Conservation (phyloP, 2,888 invertebrate genomes). For the Xylota segnis region DNA sequence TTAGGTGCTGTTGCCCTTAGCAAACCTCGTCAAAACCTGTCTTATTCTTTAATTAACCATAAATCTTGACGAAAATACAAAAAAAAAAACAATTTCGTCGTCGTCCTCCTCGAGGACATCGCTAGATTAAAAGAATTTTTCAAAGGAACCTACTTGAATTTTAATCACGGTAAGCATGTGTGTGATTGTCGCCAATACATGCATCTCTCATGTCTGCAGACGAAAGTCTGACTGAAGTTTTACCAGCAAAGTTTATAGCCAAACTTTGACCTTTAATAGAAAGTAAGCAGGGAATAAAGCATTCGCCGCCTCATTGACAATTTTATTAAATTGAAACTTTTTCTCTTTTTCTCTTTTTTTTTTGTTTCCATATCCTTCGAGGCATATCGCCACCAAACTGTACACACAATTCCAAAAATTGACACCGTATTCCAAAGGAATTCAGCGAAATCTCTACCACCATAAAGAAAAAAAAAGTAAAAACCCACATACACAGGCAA, state of each 20-base stretch:
- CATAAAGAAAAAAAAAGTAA: background rate
- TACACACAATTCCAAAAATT: background rate
- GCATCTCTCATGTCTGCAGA: slow-evolving; percentile 14
- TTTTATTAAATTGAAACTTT: slow-evolving; percentile 58
- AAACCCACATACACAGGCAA: background rate
- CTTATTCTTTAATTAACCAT: slow-evolving; percentile 6
- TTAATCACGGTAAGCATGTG: slow-evolving; percentile 38
- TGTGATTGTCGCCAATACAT: slow-evolving; percentile 14
- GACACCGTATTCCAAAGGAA: slow-evolving; percentile 26
- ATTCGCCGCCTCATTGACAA: slow-evolving; percentile 40
- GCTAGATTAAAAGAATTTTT: slow-evolving; percentile 8
- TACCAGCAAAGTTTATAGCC: background rate
- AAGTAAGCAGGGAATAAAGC: slow-evolving; percentile 11
- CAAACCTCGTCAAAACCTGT: slow-evolving; percentile 11
- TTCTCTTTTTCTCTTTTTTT: slow-evolving; percentile 9
- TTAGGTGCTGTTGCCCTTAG: slow-evolving; percentile 26
- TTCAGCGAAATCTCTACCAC: background rate
- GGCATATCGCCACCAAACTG: background rate
- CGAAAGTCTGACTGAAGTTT: slow-evolving; percentile 1
- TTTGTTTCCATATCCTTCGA: background rate
- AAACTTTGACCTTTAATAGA: slow-evolving; percentile 26
- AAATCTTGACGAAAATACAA: background rate
- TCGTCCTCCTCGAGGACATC: slow-evolving; percentile 11
- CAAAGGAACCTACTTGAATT: slow-evolving; percentile 29
- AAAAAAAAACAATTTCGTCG: background rate